phyloP scores from a whole-genome alignment of 1,140 invertebrate genomes.

The Potamilus streckersoni region DNA sequence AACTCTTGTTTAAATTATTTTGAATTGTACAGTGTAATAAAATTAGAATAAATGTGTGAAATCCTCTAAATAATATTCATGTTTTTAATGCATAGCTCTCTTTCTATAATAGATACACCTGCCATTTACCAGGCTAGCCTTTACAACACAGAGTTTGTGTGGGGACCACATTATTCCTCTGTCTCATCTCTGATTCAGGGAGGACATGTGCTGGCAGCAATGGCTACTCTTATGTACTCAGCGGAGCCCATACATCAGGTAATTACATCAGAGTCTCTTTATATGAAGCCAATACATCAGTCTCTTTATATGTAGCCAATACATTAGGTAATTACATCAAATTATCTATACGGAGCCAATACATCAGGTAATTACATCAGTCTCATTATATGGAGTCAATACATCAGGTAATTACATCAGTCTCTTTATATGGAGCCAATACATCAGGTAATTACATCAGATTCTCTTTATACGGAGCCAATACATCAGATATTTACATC shows the following conservation, averaged over 20 bases:
- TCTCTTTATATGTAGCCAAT: conserved; percentile 1
- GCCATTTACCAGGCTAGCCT: conserved; percentile 4
- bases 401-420: too few species aligned
- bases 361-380: conserved; percentile 30
- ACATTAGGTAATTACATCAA: conserved; percentile 29
- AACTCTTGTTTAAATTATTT: too few species aligned
- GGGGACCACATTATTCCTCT: conserved; percentile 16
- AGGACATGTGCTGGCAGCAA: conserved; percentile 43
- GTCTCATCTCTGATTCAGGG: conserved; percentile 36
- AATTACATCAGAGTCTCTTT: neutral
- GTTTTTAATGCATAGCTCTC: too few species aligned
- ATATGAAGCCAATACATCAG: conserved; percentile 27
- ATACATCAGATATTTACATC: conserved; percentile 34
- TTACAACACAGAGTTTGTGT: conserved; percentile 24
- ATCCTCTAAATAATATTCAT: too few species aligned
- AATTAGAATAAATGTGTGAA: too few species aligned
- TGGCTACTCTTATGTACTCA: conserved; percentile 51
- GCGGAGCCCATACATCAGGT: conserved; percentile 38
- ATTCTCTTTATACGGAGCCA: conserved; percentile 18
- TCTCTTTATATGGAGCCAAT: too few species aligned
- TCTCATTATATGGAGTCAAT: too few species aligned
- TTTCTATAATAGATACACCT: too few species aligned
- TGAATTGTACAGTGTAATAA: too few species aligned
- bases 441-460: too few species aligned
- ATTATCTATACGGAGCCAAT: conserved; percentile 21